Percentiles rank a stretch among this genome's conserved stretches.
Evolutionary conservation across 2,888 invertebrate species (phyloP).

Genomic region (Teinopalpus imperialis): DNA sequence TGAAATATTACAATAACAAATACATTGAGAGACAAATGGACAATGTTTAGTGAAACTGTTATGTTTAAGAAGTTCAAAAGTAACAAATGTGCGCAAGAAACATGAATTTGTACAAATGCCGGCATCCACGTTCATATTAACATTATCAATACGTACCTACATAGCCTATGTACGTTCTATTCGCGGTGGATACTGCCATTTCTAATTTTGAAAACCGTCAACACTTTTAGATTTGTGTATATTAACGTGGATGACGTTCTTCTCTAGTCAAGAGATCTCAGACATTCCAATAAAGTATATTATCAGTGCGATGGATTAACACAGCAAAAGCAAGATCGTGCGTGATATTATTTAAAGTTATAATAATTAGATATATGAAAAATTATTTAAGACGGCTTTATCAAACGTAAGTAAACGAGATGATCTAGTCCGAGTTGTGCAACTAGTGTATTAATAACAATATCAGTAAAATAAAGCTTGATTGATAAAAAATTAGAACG

Average conservation of each 20-base stretch:
- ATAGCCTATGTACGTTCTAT: no score
- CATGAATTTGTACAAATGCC: slow-evolving; percentile 16
- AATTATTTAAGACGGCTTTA: slow-evolving; percentile 55
- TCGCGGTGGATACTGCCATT: no score
- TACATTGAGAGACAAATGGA: no score
- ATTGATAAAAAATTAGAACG: slow-evolving; percentile 11
- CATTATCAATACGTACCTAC: no score
- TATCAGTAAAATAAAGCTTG: slow-evolving; percentile 24
- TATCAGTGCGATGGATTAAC: slow-evolving; percentile 27
- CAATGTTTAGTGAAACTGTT: no score
- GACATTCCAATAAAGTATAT: slow-evolving; percentile 38
- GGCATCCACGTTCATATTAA: not conserved
- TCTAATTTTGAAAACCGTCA: no score
- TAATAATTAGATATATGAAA: slow-evolving; percentile 43
- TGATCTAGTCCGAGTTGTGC: slow-evolving; percentile 60
- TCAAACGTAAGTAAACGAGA: slow-evolving; percentile 43
- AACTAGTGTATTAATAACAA: slow-evolving; percentile 37
- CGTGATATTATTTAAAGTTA: slow-evolving; percentile 71
- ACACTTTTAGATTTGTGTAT: not conserved
- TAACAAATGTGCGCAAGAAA: no score
- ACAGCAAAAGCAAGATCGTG: slow-evolving; percentile 46
- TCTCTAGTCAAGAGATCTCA: slow-evolving; percentile 44
- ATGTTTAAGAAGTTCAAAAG: no score
- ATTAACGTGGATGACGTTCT: not conserved
- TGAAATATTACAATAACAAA: no score